Conservation (phyloP, 2,113 vertebrate genomes). For the Haemorhous mexicanus region DNA sequence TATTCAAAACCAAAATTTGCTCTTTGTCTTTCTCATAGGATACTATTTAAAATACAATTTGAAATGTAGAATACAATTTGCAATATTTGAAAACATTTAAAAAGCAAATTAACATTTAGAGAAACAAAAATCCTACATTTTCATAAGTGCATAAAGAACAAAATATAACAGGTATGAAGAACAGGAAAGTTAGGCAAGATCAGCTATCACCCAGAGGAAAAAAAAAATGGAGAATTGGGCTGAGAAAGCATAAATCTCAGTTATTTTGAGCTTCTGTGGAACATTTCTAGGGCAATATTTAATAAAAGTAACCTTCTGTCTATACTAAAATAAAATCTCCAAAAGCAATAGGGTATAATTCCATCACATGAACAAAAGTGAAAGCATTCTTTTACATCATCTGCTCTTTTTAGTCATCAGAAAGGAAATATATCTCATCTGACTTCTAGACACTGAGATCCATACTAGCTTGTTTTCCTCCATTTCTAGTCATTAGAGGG, state of each 20-base stretch:
- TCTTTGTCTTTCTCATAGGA: background rate
- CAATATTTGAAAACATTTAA: background rate
- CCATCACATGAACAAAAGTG: background rate
- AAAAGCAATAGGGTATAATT: background rate
- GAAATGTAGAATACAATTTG: background rate
- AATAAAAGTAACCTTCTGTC: background rate
- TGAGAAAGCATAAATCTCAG: background rate
- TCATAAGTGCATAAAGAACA: background rate
- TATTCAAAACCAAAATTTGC: background rate
- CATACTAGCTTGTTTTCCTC: background rate
- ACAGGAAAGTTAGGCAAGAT: background rate
- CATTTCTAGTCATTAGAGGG: background rate
- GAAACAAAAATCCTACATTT: background rate
- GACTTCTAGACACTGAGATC: background rate
- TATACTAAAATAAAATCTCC: background rate
- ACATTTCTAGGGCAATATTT: background rate
- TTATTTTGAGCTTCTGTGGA: background rate
- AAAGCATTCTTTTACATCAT: background rate
- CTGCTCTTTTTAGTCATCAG: background rate
- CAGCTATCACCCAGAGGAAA: background rate
- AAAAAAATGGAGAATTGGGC: background rate
- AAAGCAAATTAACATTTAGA: background rate
- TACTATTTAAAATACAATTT: background rate
- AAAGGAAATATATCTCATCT: background rate
- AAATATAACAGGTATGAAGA: background rate